Evolutionary conservation across 2,888 invertebrate genomes (phyloP), one percentile per base, ranked within the genome.

Genomic region (Seira sanloemensis): DNA sequence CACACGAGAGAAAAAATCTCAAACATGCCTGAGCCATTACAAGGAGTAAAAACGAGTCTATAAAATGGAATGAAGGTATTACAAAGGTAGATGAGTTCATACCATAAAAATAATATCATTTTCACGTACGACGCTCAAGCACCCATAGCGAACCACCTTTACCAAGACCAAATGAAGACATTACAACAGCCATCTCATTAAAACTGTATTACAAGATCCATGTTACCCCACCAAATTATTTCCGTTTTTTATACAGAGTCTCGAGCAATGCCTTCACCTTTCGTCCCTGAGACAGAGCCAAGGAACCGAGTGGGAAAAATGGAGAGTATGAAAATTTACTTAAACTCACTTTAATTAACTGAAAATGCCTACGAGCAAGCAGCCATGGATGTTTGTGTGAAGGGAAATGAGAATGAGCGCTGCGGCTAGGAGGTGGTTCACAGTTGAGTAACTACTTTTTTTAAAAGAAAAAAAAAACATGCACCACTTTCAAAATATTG

Each of bases 341-440:
- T 82, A 46, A 75, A 82, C 76, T 82, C 81, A 66, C 66, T 72
- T 78, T 83, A 83, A 83, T 83, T 83, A 83, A 83, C 77, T 83
- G 73, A 83, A 78, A 78, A 83, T 78, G 71, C 77, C 82, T 82
- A 37, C 37, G 12, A 37, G 27, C 24, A 62, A 71, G 82, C 76
- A 74, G 71, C 65, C 66, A 46, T 24, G 21, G n/a, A 58, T 27
- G 69, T 37, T 16, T 37, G 19, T 37, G 21, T 27, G 37, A 4
- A 7, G 5, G 4, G 37, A 4, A 37, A 7, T 7, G 12, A 37
- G 4, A 7, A 12, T 4, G 4, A 7, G 37, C 5, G 37, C 12
- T 37, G 37, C 5, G 37, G 4, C 12, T 37, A 12, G 37, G 12
- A 7, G 37, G 5, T 37, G 37, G 37, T 12, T 7, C 4, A 37